Conservation (phyloP, 1,140 invertebrate species). For the Vollenhovia emeryi region DNA sequence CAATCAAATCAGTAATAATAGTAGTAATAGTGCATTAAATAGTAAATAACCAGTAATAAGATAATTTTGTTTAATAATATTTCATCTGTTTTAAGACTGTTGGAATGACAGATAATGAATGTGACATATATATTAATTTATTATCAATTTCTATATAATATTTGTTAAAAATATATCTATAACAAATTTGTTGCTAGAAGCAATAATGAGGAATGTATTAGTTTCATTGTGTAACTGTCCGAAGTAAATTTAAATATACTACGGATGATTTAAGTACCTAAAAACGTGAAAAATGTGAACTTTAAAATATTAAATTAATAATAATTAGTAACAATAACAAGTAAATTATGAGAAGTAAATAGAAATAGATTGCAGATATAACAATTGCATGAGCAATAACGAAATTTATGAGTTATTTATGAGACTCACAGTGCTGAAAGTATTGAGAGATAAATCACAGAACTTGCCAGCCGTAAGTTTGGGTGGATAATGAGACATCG, state of each 20-base stretch:
- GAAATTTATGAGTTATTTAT: neutral
- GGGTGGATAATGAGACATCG: slow-evolving; percentile 59
- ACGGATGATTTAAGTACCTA: slow-evolving; percentile 61
- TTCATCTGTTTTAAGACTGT: neutral
- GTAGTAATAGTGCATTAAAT: too few relatives aligned
- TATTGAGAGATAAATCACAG: slow-evolving; percentile 56
- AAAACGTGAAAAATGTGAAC: neutral
- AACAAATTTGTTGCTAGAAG: neutral
- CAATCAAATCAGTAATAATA: neutral
- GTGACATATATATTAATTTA: neutral
- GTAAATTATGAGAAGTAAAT: neutral
- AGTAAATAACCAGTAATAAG: neutral
- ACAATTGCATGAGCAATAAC: neutral
- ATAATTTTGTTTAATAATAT: neutral
- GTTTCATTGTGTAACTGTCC: slow-evolving; percentile 47
- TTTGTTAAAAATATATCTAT: slow-evolving; percentile 23
- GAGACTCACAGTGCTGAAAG: slow-evolving; percentile 58
- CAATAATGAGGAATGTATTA: neutral
- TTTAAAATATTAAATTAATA: neutral
- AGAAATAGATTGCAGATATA: neutral
- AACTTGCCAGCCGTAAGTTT: slow-evolving; percentile 67
- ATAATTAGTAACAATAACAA: neutral
- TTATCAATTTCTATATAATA: slow-evolving; percentile 23
- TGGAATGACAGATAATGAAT: neutral
- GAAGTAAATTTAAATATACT: slow-evolving; percentile 65